phyloP scores from a whole-genome alignment of 2,113 vertebrate genomes.

The Cathartes aura region DNA sequence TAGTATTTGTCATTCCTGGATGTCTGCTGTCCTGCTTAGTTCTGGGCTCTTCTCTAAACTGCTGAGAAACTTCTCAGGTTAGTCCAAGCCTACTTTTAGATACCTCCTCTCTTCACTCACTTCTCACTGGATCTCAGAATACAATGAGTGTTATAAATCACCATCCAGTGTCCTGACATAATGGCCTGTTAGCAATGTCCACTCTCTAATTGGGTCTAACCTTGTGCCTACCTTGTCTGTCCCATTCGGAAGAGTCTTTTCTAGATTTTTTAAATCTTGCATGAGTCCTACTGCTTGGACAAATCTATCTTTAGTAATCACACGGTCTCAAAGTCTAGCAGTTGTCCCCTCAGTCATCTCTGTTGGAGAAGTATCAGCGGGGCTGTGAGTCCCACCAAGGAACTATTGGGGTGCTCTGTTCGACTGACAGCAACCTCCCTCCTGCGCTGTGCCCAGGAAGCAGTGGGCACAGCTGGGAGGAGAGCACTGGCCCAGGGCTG shows the following conservation, averaged over 20 bases:
- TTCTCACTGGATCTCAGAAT: background rate
- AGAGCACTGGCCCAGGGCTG: background rate
- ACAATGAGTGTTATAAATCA: background rate
- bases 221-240: background rate
- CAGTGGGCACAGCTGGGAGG: background rate
- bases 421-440: background rate
- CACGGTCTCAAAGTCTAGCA: background rate
- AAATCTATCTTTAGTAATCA: background rate
- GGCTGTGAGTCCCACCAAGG: background rate
- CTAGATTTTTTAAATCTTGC: background rate
- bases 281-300: background rate
- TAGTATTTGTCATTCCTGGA: background rate
- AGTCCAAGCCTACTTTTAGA: background rate
- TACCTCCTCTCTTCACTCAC: background rate
- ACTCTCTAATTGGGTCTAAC: background rate
- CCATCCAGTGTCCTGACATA: background rate
- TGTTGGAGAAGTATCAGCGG: background rate
- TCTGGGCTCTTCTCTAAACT: background rate
- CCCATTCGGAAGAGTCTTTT: background rate
- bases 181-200: background rate
- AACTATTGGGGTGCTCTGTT: background rate
- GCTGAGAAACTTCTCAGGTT: background rate
- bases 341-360: background rate
- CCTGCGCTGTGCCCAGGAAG: fast-evolving
- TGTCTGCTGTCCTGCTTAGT: background rate